These are phyloP conservation scores for Rhagoletis pomonella DNA, from an alignment of 1,140 invertebrate genomes.

Conservation along the genomic window DNA sequence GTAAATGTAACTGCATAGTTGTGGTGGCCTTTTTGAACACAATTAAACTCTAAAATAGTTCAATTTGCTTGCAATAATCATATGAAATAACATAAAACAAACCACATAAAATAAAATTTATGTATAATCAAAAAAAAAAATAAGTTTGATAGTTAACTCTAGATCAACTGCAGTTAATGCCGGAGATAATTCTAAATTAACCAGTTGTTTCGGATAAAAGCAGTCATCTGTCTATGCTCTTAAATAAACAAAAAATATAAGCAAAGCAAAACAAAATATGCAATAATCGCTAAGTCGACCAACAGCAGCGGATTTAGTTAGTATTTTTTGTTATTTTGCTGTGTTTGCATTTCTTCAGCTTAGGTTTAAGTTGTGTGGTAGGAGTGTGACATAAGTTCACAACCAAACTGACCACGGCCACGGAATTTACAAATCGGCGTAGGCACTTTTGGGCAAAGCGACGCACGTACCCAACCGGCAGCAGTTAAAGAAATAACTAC, in stretches of 20 bases:
- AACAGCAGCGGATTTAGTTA: background rate
- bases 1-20: too few relatives aligned
- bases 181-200: too few relatives aligned
- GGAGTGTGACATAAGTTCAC: slow-evolving; percentile 46
- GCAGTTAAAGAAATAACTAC: background rate
- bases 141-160: too few relatives aligned
- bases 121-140: too few relatives aligned
- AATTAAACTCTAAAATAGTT: too few relatives aligned
- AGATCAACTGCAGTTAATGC: too few relatives aligned
- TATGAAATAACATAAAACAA: too few relatives aligned
- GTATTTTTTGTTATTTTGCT: background rate
- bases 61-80: too few relatives aligned
- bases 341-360: background rate
- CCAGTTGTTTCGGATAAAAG: too few relatives aligned
- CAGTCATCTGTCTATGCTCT: background rate
- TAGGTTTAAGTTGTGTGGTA: background rate
- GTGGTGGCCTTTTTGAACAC: too few relatives aligned
- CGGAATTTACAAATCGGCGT: slow-evolving; percentile 19
- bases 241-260: background rate
- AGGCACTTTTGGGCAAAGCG: slow-evolving; percentile 17
- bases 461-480: slow-evolving; percentile 1
- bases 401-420: slow-evolving; percentile 48
- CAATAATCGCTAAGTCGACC: background rate
- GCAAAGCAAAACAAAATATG: background rate
- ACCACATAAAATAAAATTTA: too few relatives aligned